Evolutionary conservation across 2,113 vertebrate genomes (phyloP), one percentile per base, ranked within the genome.

Genomic region (Rousettus leschenaultii): DNA sequence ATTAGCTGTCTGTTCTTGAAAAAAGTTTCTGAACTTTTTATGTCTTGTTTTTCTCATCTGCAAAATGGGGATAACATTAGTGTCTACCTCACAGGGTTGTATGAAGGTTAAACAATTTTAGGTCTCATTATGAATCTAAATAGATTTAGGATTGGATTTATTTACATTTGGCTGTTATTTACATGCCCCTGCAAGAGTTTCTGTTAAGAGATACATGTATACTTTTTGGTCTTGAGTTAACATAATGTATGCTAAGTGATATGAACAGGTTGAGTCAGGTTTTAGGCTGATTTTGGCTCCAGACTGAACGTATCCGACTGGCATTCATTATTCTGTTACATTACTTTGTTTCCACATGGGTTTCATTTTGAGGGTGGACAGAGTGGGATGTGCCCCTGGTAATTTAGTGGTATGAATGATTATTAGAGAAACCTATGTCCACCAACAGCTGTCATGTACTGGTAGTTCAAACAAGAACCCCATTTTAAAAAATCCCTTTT

Each of bases 381-480:
- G 45, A 53, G 5, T 26, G 28, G 40, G 35, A 66, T 61, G n/a
- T 83, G 18, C 14, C 28, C 35, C 57, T 96, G 38, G 26, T 57
- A 83, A 91, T 78, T 79, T 53, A 90, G 38, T 24, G 57, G 12
- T 75, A 66, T 66, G 57, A 75, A 38, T 79, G 16, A 63, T 74
- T 91, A 93, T 93, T 71, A 95, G 14, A 91, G 53, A 86, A 86
- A 89, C 65, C 22, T 92, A 10, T 79, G 40, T 48, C 35, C 55
- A 57, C 70, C 51, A 48, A 79, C 40, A 79, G 59, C 63, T 83
- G 19, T 14, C 24, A n/a, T 48, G 35, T 78, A 51, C n/a, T n/a
- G 38, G 12, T 21, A 92, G 7, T 82, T 43, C 75, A 89, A 68
- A 91, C 3, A 40, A 68, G 40, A 90, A 19, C 3, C 8, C 45